These are phyloP conservation scores for Eudyptes chrysolophus DNA, from an alignment of 2,113 vertebrate species.

Conservation along the genomic window DNA sequence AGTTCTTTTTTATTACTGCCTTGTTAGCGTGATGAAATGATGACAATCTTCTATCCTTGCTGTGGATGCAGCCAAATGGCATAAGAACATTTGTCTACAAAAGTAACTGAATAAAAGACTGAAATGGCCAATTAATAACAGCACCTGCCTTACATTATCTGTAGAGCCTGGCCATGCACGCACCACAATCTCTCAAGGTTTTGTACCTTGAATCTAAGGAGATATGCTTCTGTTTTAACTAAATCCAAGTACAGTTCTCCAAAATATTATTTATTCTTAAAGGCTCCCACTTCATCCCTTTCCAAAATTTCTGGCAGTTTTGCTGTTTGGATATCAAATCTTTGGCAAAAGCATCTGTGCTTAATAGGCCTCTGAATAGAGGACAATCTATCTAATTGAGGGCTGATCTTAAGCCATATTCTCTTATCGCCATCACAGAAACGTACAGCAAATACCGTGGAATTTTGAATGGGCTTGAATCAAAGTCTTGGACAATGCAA, in stretches of 20 bases:
- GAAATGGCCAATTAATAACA: conserved; percentile 39
- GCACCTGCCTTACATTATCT: background rate
- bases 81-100: conserved; percentile 2
- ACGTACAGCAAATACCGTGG: background rate
- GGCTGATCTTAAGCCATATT: background rate
- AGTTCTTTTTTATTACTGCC: conserved; percentile 48
- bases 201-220: background rate
- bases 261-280: background rate
- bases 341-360: conserved; percentile 3
- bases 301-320: conserved; percentile 31
- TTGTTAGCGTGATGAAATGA: conserved; percentile 55
- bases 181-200: background rate
- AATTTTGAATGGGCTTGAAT: background rate
- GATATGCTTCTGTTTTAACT: background rate
- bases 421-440: background rate
- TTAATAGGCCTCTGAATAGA: conserved; percentile 10
- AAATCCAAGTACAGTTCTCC: background rate
- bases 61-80: conserved; percentile 46
- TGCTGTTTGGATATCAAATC: background rate
- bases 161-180: background rate
- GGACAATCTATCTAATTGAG: background rate
- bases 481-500: background rate
- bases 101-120: conserved; percentile 5
- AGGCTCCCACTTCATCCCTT: background rate
- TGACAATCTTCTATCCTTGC: conserved; percentile 45